A percentile compares a stretch with the other conserved stretches of the same genome.
These are phyloP conservation scores for Camponotus vicinus DNA, from an alignment of 1,140 invertebrate genomes.

Conservation along the genomic window DNA sequence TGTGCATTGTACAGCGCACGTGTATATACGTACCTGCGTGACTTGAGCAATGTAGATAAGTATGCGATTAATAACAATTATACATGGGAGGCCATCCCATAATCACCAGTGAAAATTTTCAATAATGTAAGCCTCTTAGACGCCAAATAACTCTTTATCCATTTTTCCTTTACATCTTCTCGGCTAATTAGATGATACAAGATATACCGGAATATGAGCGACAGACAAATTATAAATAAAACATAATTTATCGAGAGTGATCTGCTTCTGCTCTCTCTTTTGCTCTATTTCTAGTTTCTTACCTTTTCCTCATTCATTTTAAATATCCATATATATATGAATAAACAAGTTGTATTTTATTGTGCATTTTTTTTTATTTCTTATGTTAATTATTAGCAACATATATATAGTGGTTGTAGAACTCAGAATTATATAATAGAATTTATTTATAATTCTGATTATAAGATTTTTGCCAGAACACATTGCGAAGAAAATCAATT, in stretches of 20 bases:
- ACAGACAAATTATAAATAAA: constrained; percentile 71
- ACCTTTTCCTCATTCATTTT: constrained; percentile 30
- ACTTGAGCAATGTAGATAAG: constrained; percentile 74
- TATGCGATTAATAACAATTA: constrained; percentile 67
- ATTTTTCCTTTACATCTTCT: constrained; percentile 63
- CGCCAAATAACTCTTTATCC: constrained; percentile 41
- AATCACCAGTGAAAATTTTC: constrained; percentile 33
- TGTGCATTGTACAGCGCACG: constrained; percentile 61
- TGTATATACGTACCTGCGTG: constrained; percentile 71
- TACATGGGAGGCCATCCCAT: constrained; percentile 20
- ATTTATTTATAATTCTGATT: constrained; percentile 57
- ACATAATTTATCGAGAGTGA: constrained; percentile 65
- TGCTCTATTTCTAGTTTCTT: constrained; percentile 1
- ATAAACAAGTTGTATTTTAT: not conserved
- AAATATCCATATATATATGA: not conserved
- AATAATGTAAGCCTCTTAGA: constrained; percentile 54
- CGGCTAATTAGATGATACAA: constrained; percentile 63
- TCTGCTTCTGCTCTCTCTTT: constrained; percentile 17
- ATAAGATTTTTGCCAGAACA: constrained; percentile 53
- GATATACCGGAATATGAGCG: constrained; percentile 52
- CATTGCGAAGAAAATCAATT: constrained; percentile 51
- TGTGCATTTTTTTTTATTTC: not conserved
- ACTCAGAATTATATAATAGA: constrained; percentile 54
- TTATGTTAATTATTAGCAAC: constrained; percentile 22
- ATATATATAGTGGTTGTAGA: constrained; percentile 19